phyloP scores from a whole-genome alignment of 2,797 vertebrate genomes.

The Steatocranus sp. region DNA sequence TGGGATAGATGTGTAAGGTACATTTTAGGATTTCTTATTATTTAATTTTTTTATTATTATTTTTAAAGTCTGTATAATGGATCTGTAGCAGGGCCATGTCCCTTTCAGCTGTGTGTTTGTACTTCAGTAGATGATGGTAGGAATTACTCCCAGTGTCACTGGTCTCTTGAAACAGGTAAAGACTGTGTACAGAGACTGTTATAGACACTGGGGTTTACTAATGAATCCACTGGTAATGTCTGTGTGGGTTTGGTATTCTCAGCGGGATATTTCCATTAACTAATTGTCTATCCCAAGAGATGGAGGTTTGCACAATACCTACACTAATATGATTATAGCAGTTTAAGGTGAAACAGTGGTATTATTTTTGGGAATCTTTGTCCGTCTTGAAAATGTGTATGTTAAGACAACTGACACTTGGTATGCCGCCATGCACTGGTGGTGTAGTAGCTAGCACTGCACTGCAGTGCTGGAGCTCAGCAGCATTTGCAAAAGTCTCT shows the following conservation, averaged over 20 bases:
- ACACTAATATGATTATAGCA: too few relatives aligned
- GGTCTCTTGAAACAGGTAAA: background rate
- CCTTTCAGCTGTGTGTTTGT: background rate
- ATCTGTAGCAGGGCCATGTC: background rate
- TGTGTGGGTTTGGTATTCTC: constrained; percentile 12
- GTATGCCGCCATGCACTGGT: background rate
- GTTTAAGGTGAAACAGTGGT: background rate
- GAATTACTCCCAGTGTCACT: constrained; percentile 6
- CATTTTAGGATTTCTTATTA: background rate
- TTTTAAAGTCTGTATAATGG: background rate
- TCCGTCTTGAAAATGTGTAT: background rate
- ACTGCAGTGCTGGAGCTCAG: background rate
- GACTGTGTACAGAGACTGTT: background rate
- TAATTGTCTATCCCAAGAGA: constrained; percentile 43
- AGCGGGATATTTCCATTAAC: constrained; percentile 4
- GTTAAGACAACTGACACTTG: background rate
- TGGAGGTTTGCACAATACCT: background rate
- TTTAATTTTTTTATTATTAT: background rate
- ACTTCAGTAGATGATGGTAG: background rate
- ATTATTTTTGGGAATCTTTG: background rate
- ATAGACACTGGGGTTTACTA: constrained; percentile 17
- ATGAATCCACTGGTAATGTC: constrained; percentile 23
- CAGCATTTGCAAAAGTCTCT: background rate
- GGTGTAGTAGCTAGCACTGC: background rate
- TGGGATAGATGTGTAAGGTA: background rate